phyloP scores from a whole-genome alignment of 2,113 vertebrate genomes.

The Osmerus eperlanus region DNA sequence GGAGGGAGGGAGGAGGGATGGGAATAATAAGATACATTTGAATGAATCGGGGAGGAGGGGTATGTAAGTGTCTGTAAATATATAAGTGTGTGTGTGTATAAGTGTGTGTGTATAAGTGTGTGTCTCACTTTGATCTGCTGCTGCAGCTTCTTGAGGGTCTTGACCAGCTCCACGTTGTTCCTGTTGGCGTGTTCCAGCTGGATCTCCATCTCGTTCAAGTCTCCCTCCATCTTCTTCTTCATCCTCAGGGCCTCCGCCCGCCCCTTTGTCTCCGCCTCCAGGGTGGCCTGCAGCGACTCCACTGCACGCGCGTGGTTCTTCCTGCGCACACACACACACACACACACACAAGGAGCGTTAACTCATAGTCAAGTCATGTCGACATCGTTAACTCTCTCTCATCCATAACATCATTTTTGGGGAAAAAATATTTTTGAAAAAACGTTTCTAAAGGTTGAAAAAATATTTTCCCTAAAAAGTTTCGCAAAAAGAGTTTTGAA shows the following conservation, averaged over 20 bases:
- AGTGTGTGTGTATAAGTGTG: neutral
- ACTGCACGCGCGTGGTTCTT: slow-evolving; percentile 67
- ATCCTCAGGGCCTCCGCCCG: slow-evolving; percentile 57
- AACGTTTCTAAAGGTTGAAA: too few species aligned
- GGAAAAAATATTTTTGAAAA: too few species aligned
- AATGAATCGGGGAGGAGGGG: neutral
- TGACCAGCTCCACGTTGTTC: slow-evolving; percentile 62
- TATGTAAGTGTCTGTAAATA: neutral
- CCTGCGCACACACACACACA: slow-evolving; percentile 37
- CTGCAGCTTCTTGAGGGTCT: slow-evolving; percentile 63
- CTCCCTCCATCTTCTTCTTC: slow-evolving; percentile 57
- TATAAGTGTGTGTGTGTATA: neutral
- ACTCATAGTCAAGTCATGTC: neutral
- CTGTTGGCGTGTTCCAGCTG: slow-evolving; percentile 61
- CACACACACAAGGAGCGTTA: neutral
- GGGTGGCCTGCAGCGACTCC: slow-evolving; percentile 71
- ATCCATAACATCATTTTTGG: too few species aligned
- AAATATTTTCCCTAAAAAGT: too few species aligned
- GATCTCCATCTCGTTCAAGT: slow-evolving; percentile 55
- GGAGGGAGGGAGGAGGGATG: neutral
- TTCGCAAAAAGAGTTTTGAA: too few species aligned
- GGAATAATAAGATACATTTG: neutral
- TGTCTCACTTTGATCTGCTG: slow-evolving; percentile 53
- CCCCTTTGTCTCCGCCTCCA: slow-evolving; percentile 64
- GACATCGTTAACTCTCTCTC: neutral